Evolutionary conservation across 1,140 invertebrate genomes (phyloP), one percentile per base, ranked within the genome.

Genomic region (Ladona fulva): DNA sequence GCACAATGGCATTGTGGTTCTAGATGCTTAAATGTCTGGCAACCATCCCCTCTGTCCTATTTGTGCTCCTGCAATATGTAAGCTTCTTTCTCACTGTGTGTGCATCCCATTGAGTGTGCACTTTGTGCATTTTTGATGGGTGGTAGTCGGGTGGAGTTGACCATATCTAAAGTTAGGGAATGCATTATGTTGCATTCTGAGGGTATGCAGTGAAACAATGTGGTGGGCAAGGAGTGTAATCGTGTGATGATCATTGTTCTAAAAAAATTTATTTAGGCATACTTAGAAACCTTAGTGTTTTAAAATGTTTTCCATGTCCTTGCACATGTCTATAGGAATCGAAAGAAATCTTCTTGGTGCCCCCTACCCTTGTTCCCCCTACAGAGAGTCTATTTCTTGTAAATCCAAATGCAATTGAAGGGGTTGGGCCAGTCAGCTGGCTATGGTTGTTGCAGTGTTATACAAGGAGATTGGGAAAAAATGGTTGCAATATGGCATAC

Each of bases 71-170:
- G 52, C 52, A 66, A 66, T 66, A 6, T 66, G 52, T 66, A 66
- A 66, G 52, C 52, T 66, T 66, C 52, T 66, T 66, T 66, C 52
- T 66, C 52, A 66, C 52, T 66, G 52, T 66, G 52, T 66, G 52
- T 12, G 52, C 52, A 66, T 66, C 52, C 52, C 52, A 66, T 3
- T 12, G 52, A 6, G 52, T 66, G 52, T 66, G 52, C 14, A 66
- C 52, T 66, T 37, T 66, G 52, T 66, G 52, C 52, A 12, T 66
- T 3, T 66, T 3, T 66, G 52, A 66, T 12, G 52, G n/a, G n/a
- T 66, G 52, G 52, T 66, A 66, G 52, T 16, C 52, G 14, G 52
- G 12, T 66, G 52, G 52, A 66, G 52, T 6, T 22, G 52, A 66
- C 52, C 52, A 3, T 66, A 16, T 37, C 16, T 66, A 66, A 3